Base-by-base conservation (phyloP, 2,888 invertebrate genomes). In the Stenurella melanura region DNA sequence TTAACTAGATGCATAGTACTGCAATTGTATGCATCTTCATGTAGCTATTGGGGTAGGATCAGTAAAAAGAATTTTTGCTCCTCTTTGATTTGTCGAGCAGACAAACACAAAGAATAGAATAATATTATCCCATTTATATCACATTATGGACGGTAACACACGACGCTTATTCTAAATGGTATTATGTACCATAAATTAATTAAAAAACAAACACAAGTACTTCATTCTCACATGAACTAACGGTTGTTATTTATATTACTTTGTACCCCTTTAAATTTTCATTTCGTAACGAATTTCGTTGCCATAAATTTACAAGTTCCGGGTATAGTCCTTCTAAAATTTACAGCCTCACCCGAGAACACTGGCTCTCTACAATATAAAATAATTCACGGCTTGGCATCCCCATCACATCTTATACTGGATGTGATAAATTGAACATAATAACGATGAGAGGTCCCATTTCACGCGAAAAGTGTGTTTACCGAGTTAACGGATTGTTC, bases 241-340 rank as follows among this genome's bases (percentile, higher is more conserved):
- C 26, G 67, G 19, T n/a, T 57, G 34, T 57, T 69, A 56, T 68
- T 50, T 68, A 68, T 56, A 58, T 9, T 58, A n/a, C 38, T 57
- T 26, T 69, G 26, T 38, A 21, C 54, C 19, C 69, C 57, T 34
- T 56, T 57, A 69, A 69, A 69, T 69, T 57, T 58, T 69, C 69
- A 34, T 69, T 69, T 34, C 19, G 34, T 18, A 69, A 69, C 57
- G 69, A 69, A 69, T 69, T 69, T 69, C 58, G 69, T 58, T 30
- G 58, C 26, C 69, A 30, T 69, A 69, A 69, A 69, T 69, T 58
- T 26, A 34, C 57, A 58, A 18, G 69, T 57, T 11, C 50, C 34
- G 57, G n/a, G 69, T 69, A 69, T 69, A 69, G 12, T 18, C 34
- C 54, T 3, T 57, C 12, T 18, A n/a, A 69, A 69, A 69, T 57